Base-by-base conservation (phyloP, 2,888 invertebrate genomes). In the Mythimna impura region DNA sequence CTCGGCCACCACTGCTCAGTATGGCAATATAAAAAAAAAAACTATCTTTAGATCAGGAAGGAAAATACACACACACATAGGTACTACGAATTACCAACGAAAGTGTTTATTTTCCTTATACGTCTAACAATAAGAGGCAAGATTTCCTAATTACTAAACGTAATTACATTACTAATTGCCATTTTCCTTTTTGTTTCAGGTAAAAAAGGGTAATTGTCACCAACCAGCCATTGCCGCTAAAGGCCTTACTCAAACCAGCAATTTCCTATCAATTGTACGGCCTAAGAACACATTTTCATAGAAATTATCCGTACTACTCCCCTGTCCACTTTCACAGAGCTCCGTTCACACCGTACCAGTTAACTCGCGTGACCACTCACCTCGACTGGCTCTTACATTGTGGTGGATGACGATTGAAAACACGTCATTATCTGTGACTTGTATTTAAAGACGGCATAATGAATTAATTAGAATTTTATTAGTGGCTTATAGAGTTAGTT, bases 251-350 rank as follows among this genome's bases (percentile, higher is more conserved):
- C n/a, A 61, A 60, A 66, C 65, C 76, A 73, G 84, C 82, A 87
- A 90, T 93, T 91, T 91, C 89, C 90, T 88, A 90, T 88, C 89
- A 90, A 92, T 91, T 91, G 91, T 91, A 80, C 78, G 75, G 80
- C 80, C 82, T 81, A 85, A 80, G 84, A 80, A 80, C 84, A 82
- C 88, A 89, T 91, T 93, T 92, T 90, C 92, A 91, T 90, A 90
- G 91, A 91, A 92, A 91, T 91, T 90, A 89, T 90, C 81, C 80
- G 76, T 79, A 62, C 79, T 80, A 73, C 76, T 78, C 77, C 85
- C 75, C 82, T 71, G 82, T 86, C 90, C 86, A 92, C 93, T 94
- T 93, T 93, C 91, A 85, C 91, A 84, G 78, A 73, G 85, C 80
- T 81, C 73, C 88, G 89, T 90, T 91, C 86, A 82, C 84, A 87